These are phyloP conservation scores for Lampropteryx suffumata DNA, from an alignment of 2,888 invertebrate genomes.

Conservation along the genomic window DNA sequence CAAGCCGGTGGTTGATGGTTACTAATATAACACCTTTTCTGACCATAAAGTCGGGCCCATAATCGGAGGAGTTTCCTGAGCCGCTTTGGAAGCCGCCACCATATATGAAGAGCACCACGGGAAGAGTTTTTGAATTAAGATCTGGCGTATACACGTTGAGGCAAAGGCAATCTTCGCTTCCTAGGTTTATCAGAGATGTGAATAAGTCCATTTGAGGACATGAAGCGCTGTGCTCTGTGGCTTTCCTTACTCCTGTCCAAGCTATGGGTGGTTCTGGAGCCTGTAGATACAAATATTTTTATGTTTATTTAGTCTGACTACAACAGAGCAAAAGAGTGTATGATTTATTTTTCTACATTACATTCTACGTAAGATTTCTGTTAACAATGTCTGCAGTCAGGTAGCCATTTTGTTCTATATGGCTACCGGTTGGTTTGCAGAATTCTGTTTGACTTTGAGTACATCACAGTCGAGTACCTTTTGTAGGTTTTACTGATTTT, in stretches of 20 bases:
- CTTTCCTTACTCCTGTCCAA: constrained; percentile 57
- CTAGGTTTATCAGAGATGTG: constrained; percentile 25
- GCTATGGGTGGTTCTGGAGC: constrained; percentile 45
- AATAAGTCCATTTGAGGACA: constrained; percentile 46
- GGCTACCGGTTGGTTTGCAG: too few species aligned
- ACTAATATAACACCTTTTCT: constrained; percentile 77
- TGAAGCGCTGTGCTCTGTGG: constrained; percentile 48
- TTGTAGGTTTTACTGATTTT: too few species aligned
- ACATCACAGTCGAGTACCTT: too few species aligned
- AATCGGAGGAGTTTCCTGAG: constrained; percentile 53
- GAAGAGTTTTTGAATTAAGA: constrained; percentile 28
- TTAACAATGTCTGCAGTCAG: too few species aligned
- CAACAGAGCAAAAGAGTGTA: too few species aligned
- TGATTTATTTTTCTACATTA: too few species aligned
- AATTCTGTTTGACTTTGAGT: too few species aligned
- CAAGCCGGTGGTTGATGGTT: constrained; percentile 79
- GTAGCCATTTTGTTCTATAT: too few species aligned
- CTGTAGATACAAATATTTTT: constrained; percentile 43
- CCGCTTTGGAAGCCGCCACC: constrained; percentile 51
- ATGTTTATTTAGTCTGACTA: too few species aligned
- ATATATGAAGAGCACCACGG: constrained; percentile 57
- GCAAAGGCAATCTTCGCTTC: constrained; percentile 55
- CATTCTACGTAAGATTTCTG: too few species aligned
- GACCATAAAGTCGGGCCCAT: constrained; percentile 80
- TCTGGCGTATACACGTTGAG: constrained; percentile 54